Conservation (phyloP, 2,113 vertebrate species). For the Caloenas nicobarica region DNA sequence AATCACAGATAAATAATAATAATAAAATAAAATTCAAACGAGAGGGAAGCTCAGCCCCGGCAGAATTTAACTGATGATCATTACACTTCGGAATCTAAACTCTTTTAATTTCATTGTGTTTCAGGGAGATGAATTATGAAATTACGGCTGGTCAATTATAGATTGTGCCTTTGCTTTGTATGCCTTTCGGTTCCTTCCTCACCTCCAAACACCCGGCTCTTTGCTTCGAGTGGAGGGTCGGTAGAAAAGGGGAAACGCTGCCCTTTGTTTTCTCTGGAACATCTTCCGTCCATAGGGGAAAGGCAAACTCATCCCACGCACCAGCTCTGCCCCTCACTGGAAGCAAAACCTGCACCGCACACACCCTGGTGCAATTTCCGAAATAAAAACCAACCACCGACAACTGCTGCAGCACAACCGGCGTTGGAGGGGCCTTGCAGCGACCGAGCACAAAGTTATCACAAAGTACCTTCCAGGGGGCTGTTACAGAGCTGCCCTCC, state of each 20-base stretch:
- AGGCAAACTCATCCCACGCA: not conserved
- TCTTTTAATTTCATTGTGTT: slow-evolving; percentile 75
- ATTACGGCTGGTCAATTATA: slow-evolving; percentile 67
- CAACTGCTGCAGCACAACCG: not conserved
- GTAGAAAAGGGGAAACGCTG: not conserved
- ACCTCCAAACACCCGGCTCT: not conserved
- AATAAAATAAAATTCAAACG: slow-evolving; percentile 74
- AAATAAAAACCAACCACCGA: not conserved
- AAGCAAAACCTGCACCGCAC: not conserved
- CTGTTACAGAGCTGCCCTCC: not conserved
- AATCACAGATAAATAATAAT: slow-evolving; percentile 34
- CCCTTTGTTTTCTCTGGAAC: not conserved
- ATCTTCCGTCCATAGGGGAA: accelerated
- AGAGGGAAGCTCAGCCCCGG: slow-evolving; percentile 70
- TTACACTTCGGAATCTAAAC: slow-evolving; percentile 75
- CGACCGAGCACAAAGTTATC: not conserved
- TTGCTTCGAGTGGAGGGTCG: not conserved
- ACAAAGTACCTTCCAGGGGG: not conserved
- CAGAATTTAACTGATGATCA: slow-evolving; percentile 77
- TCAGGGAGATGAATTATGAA: slow-evolving; percentile 72
- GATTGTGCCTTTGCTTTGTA: slow-evolving; percentile 37
- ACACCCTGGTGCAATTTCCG: not conserved
- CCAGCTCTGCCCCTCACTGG: not conserved
- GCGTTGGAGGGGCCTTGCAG: not conserved
- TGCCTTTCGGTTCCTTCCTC: not conserved